A percentile compares a stretch with the other conserved stretches of the same genome.
phyloP scores from a whole-genome alignment of 2,113 vertebrate genomes.

The Pseudopodoces humilis region DNA sequence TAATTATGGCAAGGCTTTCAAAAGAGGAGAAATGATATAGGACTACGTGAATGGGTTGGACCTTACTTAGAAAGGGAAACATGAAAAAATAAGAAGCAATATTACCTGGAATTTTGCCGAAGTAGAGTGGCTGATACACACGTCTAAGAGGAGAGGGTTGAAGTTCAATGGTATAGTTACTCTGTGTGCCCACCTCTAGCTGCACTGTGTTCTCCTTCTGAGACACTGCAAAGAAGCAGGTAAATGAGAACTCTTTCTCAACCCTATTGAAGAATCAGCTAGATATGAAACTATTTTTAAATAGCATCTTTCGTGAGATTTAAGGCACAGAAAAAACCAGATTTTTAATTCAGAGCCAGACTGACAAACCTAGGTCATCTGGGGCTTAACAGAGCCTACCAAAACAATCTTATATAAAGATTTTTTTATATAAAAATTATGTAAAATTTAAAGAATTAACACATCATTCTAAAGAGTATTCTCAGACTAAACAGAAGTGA shows the following conservation, averaged over 20 bases:
- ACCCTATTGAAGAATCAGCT: neutral
- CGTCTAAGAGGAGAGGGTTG: constrained; percentile 8
- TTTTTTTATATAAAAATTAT: neutral
- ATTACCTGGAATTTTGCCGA: constrained; percentile 89
- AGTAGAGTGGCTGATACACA: constrained; percentile 77
- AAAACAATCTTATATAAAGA: neutral
- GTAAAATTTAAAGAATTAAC: neutral
- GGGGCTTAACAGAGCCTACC: neutral
- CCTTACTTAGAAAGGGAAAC: neutral
- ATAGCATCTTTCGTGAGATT: neutral
- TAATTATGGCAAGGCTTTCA: neutral
- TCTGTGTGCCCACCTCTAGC: constrained; percentile 81
- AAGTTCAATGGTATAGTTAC: constrained; percentile 75
- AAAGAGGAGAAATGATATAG: neutral
- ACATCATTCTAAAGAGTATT: neutral
- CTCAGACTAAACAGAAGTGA: neutral
- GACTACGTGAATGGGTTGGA: neutral
- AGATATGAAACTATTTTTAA: neutral
- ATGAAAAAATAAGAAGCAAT: neutral
- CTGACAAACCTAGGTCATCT: neutral
- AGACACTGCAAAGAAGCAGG: constrained; percentile 77
- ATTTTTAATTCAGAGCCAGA: neutral
- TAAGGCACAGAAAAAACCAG: neutral
- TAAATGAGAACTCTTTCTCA: neutral
- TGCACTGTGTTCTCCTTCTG: constrained; percentile 78